Base-by-base conservation (phyloP, 1,140 invertebrate genomes). In the Ips nitidus region DNA sequence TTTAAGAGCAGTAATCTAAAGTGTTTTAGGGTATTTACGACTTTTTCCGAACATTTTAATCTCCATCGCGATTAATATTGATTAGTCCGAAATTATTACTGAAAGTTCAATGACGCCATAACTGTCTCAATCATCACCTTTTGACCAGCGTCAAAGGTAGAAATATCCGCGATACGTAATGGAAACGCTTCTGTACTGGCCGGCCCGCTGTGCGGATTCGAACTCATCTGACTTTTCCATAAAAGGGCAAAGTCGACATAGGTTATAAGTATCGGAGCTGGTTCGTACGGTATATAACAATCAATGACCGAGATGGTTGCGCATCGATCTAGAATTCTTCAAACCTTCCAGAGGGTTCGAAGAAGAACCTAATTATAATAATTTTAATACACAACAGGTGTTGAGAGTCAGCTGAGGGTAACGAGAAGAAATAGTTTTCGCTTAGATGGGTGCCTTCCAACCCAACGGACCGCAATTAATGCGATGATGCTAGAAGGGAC, bases 251-350 rank as follows among this genome's bases (percentile, higher is more conserved):
- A 67, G 65, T 67, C 65, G 65, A 56, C 65, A 60, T 67, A 67
- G 5, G 57, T 67, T 60, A 65, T 55, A 45, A 52, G 41, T 38
- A 50, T 50, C 45, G 8, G 41, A 67, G 65, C 65, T 60, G 55
- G 65, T 58, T 67, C 22, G 65, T 67, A 67, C 65, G 65, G 65
- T 67, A 67, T 58, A 67, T 40, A 60, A 67, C 65, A 67, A 67
- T 67, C 65, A 60, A 67, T 59, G 65, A 56, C 57, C 65, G 65
- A 36, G 45, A 50, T 50, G 45, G 45, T 50, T 22, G 63, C n/a
- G 40, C 43, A 56, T 64, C 53, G 62, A 52, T 52, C 7, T 8
- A 2, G 50, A 52, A 62, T 62, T 52, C 36, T 50, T 52, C 36
- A 50, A 8, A 50, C 45, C 45, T 6, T 50, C 22, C 22, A 22